A percentile compares a stretch with the other conserved stretches of the same genome.
These are phyloP conservation scores for Tipula lateralis DNA, from an alignment of 2,888 invertebrate genomes.

Conservation along the genomic window DNA sequence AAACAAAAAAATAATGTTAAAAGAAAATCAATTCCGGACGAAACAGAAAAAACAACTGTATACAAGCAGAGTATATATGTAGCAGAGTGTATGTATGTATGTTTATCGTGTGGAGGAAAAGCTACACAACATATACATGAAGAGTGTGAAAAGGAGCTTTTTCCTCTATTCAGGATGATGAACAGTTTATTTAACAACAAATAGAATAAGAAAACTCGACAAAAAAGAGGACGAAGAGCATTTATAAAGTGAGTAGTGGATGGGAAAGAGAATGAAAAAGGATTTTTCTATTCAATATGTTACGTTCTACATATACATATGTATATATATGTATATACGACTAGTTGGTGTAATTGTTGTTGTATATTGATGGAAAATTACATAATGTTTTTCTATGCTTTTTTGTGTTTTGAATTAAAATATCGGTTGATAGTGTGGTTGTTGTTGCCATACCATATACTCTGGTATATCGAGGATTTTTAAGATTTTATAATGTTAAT, in stretches of 20 bases:
- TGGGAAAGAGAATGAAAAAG: background rate
- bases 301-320: background rate
- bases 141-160: background rate
- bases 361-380: slow-evolving; percentile 19
- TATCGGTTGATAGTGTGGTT: background rate
- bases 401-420: slow-evolving; percentile 1
- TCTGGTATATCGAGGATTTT: background rate
- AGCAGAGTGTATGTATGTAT: background rate
- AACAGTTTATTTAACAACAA: slow-evolving; percentile 1
- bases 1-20: background rate
- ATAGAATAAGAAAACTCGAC: background rate
- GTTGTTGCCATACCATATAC: background rate
- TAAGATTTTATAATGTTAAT: background rate
- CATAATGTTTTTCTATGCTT: background rate
- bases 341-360: background rate
- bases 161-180: background rate
- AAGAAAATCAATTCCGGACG: slow-evolving; percentile 13
- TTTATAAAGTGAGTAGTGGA: background rate
- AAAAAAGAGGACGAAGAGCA: background rate
- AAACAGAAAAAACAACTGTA: slow-evolving; percentile 13
- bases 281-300: slow-evolving; percentile 11
- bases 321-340: background rate
- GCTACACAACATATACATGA: background rate
- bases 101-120: background rate
- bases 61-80: background rate